Base-by-base conservation (phyloP, 2,113 vertebrate genomes). In the Triplophysa tibetana region DNA sequence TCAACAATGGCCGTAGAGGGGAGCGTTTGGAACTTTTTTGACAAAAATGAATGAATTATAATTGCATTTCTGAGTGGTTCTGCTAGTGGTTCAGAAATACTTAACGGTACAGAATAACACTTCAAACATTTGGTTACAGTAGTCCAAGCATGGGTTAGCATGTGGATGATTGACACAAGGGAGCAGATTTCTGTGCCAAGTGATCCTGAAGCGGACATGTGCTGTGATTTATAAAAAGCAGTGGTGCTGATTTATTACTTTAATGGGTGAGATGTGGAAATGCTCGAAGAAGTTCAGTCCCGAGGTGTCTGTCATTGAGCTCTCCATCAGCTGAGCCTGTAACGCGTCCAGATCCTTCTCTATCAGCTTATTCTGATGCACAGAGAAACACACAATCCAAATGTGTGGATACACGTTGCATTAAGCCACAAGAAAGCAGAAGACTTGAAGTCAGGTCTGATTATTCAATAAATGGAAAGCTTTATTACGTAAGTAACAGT, bases 201-300 rank as follows among this genome's bases (percentile, higher is more conserved):
- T 41, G 52, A 72, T 7, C 19, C 13, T 38, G 26, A 21, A 14
- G 16, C 19, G 24, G 52, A 29, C 16, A 33, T 60, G 21, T 43
- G 70, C 5, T 75, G 21, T 62, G 38, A 17, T 45, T 62, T 73
- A 13, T 33, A 73, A 38, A 41, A 14, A 43, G 48, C 21, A 23
- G 41, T 63, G 41, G n/a, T 63, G 41, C 3, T 17, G 24, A 13
- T 54, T 64, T 60, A 54, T 82, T 86, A 98, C 97, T 93, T 99
- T 99, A 85, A 99, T 88, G 81, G 98, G 98, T 48, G 98, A 99
- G 89, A 99, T 99, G 88, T 99, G 98, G 85, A 98, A 98, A 82
- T 97, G 94, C 81, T 99, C 95, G 50, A 99, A 99, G 92, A 98
- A 99, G 89, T 93, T 97, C 64, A 96, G 93, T 74, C 93, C 87